A percentile compares a stretch with the other conserved stretches of the same genome.
These are phyloP conservation scores for Hystrix cristata DNA, from an alignment of 2,113 vertebrate species.

Conservation along the genomic window DNA sequence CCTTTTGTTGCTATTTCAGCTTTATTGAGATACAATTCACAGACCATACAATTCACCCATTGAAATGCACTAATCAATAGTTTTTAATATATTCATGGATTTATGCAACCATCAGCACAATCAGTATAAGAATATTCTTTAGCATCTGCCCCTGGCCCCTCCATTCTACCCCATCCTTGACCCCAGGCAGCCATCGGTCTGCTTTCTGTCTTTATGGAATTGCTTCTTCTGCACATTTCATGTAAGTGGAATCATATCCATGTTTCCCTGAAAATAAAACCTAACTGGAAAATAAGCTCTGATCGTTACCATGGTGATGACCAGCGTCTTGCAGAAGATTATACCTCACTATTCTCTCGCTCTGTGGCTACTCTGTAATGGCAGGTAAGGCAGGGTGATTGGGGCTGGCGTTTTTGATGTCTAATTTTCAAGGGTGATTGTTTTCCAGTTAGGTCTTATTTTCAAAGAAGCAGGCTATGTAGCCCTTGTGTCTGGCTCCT, in stretches of 20 bases:
- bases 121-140: neutral
- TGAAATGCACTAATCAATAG: neutral
- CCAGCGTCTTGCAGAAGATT: neutral
- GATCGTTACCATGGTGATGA: neutral
- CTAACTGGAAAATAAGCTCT: neutral
- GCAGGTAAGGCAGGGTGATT: neutral
- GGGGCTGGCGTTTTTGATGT: neutral
- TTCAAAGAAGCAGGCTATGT: neutral
- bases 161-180: rapidly evolving
- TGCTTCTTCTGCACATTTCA: neutral
- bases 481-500: neutral
- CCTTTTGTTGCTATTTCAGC: neutral
- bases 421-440: neutral
- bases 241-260: neutral
- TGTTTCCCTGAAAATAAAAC: neutral
- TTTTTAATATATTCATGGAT: neutral
- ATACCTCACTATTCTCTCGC: neutral
- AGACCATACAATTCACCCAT: neutral
- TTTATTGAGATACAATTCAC: neutral
- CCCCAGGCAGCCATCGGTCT: neutral
- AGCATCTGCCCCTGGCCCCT: neutral
- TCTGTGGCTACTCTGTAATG: neutral
- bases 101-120: neutral
- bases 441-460: neutral
- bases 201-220: neutral